phyloP scores from a whole-genome alignment of 2,888 invertebrate species.

The Noctuana brunneofusca region DNA sequence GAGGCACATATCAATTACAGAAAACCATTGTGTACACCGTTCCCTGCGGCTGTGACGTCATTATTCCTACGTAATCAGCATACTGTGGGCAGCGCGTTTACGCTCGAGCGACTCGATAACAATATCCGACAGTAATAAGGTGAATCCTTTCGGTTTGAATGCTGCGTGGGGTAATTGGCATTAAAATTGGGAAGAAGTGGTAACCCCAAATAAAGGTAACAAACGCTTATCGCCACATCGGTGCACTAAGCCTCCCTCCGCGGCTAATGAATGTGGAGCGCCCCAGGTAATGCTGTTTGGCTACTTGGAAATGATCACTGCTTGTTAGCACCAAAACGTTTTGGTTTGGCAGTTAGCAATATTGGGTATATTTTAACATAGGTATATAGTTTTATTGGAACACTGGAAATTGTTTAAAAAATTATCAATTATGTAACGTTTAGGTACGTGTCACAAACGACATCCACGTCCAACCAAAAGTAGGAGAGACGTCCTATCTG shows the following conservation, averaged over 20 bases:
- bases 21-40: constrained; percentile 31
- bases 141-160: constrained; percentile 73
- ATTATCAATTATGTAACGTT: too few relatives aligned
- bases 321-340: neutral
- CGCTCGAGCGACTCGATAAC: constrained; percentile 67
- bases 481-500: too few relatives aligned
- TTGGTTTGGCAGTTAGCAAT: neutral
- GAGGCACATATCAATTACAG: constrained; percentile 37
- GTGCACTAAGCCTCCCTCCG: constrained; percentile 51
- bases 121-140: constrained; percentile 79
- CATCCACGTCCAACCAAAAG: too few relatives aligned
- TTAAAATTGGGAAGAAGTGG: constrained; percentile 74
- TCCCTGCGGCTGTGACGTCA: constrained; percentile 41
- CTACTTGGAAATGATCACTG: constrained; percentile 28
- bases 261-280: constrained; percentile 57
- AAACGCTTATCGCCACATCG: constrained; percentile 76
- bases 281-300: constrained; percentile 64
- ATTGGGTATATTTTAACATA: neutral
- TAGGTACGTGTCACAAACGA: too few relatives aligned
- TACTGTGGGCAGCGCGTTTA: constrained; percentile 50
- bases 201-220: constrained; percentile 61
- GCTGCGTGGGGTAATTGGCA: constrained; percentile 80
- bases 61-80: constrained; percentile 42
- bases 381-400: neutral
- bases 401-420: too few relatives aligned